Base-by-base conservation (phyloP, 2,888 invertebrate species). In the Miltochrista miniata region DNA sequence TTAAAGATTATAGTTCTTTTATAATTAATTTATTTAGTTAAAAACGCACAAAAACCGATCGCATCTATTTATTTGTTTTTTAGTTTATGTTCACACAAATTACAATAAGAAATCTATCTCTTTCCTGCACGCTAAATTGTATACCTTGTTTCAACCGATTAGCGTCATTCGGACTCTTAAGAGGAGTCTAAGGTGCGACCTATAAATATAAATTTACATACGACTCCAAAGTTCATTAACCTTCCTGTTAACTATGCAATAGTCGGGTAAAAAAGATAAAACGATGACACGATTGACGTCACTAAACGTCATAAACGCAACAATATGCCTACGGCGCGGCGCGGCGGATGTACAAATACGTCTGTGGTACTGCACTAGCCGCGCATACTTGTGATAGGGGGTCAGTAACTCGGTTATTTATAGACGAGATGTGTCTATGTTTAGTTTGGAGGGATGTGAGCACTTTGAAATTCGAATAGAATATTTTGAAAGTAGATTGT, bases 331-430 rank as follows among this genome's bases (percentile, higher is more conserved):
- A 44, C 30, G 31, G n/a, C n/a, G n/a, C n/a, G n/a, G n/a, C n/a
- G n/a, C n/a, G n/a, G 31, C 39, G 48, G 52, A 52, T 14, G 48
- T 41, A 41, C 18, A 24, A 24, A 24, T 24, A 24, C 18, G 18
- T 4, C 18, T 24, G 18, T 24, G 18, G 18, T 24, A 24, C n/a
- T 24, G 18, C 42, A 40, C 53, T 36, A 46, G 43, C 9, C 34
- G 41, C 2, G 18, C 18, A 24, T 2, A 24, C 18, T 48, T 57
- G 45, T 64, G 63, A 70, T 64, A 67, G 59, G 39, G 60, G 70
- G 73, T 73, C 74, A 74, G 58, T 70, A 72, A 69, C 64, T 59
- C 59, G 14, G 51, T 54, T 70, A 72, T 50, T 64, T 62, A 60
- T 67, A 67, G 56, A n/a, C 46, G 52, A 50, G 50, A 59, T 49